phyloP scores from a whole-genome alignment of 2,113 vertebrate species.

The Poicephalus meyeri region DNA sequence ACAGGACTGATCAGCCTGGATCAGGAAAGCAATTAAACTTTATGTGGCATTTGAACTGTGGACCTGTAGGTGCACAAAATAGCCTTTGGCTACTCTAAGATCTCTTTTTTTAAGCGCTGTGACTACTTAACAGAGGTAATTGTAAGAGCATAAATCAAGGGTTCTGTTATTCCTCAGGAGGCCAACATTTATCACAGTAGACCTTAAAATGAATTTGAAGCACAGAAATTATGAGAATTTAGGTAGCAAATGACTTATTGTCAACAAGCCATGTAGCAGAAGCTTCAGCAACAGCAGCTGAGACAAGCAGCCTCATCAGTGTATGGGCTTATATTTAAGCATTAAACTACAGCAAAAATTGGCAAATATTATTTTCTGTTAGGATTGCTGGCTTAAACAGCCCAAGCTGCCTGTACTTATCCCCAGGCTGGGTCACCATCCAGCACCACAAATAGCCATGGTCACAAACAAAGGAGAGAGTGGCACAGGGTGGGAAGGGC shows the following conservation, averaged over 20 bases:
- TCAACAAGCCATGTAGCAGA: background rate
- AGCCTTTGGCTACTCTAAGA: constrained; percentile 31
- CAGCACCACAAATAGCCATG: background rate
- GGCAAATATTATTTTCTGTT: background rate
- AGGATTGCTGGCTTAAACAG: background rate
- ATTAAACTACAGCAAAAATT: background rate
- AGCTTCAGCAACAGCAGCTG: background rate
- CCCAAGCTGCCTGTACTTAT: background rate
- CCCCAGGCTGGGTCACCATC: background rate
- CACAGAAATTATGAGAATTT: constrained; percentile 8
- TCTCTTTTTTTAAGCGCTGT: constrained; percentile 25
- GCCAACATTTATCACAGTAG: constrained; percentile 19
- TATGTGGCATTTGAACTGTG: constrained; percentile 52
- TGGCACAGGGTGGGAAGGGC: background rate
- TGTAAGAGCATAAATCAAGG: constrained; percentile 37
- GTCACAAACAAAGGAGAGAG: background rate
- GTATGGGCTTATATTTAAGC: background rate
- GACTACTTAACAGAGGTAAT: constrained; percentile 40
- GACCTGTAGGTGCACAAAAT: constrained; percentile 49
- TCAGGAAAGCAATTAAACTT: constrained; percentile 53
- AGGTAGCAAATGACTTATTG: background rate
- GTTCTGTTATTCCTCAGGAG: constrained; percentile 34
- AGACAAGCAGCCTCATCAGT: background rate
- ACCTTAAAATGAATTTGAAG: constrained; percentile 42
- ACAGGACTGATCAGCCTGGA: background rate